These are phyloP conservation scores for Drosophila antonietae DNA, from an alignment of 2,888 invertebrate genomes.

Conservation along the genomic window DNA sequence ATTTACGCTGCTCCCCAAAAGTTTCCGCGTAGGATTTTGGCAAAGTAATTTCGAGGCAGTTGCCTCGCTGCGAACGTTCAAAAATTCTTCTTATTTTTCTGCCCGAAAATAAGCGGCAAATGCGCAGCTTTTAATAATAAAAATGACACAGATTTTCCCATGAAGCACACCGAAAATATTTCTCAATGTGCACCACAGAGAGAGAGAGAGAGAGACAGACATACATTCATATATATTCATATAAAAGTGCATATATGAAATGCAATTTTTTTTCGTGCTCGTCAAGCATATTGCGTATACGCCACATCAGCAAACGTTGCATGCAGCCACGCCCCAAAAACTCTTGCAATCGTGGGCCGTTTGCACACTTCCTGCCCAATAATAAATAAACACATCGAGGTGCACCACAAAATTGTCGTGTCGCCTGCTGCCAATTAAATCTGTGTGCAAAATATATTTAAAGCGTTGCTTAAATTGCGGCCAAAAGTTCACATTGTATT, in stretches of 20 bases:
- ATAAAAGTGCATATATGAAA: slow-evolving; percentile 40
- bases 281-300: slow-evolving; percentile 64
- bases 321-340: slow-evolving; percentile 2
- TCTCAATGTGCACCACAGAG: slow-evolving; percentile 6
- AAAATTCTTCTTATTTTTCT: slow-evolving; percentile 24
- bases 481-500: slow-evolving; percentile 69
- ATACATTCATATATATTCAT: neutral
- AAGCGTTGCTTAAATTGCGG: slow-evolving; percentile 74
- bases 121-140: slow-evolving; percentile 75
- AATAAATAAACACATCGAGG: slow-evolving; percentile 67
- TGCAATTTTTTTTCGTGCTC: slow-evolving; percentile 51
- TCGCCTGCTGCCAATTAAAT: slow-evolving; percentile 61
- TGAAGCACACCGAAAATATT: slow-evolving; percentile 34
- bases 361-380: slow-evolving; percentile 67
- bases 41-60: slow-evolving; percentile 33
- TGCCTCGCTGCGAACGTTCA: neutral
- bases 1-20: neutral
- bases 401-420: slow-evolving; percentile 69
- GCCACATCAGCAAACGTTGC: slow-evolving; percentile 57
- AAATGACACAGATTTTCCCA: slow-evolving; percentile 72
- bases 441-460: slow-evolving; percentile 53
- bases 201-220: neutral
- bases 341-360: neutral
- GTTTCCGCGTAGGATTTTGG: slow-evolving; percentile 9
- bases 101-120: slow-evolving; percentile 40